Evolutionary conservation across 2,888 invertebrate species (phyloP).

Genomic region (Colostygia pectinataria): DNA sequence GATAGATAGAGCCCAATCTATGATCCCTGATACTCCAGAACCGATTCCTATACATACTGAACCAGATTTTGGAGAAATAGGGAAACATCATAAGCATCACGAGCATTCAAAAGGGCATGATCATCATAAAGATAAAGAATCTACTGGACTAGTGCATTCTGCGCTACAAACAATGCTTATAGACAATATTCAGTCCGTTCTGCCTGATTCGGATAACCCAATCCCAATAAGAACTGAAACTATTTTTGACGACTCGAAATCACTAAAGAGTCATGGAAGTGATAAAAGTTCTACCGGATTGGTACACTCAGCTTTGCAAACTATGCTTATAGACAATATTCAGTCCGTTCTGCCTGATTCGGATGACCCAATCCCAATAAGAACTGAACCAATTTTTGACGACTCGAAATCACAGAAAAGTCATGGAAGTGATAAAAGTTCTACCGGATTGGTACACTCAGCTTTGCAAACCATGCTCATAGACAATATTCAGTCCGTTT

Average conservation of each 20-base stretch:
- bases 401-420: constrained; percentile 7
- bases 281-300: constrained; percentile 34
- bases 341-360: constrained; percentile 34
- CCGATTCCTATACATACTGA: constrained; percentile 32
- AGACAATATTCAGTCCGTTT: constrained; percentile 66
- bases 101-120: constrained; percentile 8
- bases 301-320: constrained; percentile 29
- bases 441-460: constrained; percentile 63
- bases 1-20: constrained; percentile 74
- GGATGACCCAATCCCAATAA: constrained; percentile 26
- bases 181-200: constrained; percentile 36
- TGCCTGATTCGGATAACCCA: constrained; percentile 29
- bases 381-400: constrained; percentile 9
- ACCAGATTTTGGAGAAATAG: constrained; percentile 35
- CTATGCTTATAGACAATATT: constrained; percentile 36
- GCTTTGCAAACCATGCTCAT: constrained; percentile 78
- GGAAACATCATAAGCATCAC: constrained; percentile 26
- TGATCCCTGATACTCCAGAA: constrained; percentile 56
- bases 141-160: constrained; percentile 40
- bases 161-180: constrained; percentile 33
- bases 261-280: background rate
- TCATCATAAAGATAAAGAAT: constrained; percentile 26
- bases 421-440: constrained; percentile 25
- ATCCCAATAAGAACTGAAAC: constrained; percentile 24
- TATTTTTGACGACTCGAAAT: constrained; percentile 6